Percentiles rank a stretch among this genome's conserved stretches.
Evolutionary conservation across 2,113 vertebrate genomes (phyloP).

Genomic region (Formicarius rufipectus): DNA sequence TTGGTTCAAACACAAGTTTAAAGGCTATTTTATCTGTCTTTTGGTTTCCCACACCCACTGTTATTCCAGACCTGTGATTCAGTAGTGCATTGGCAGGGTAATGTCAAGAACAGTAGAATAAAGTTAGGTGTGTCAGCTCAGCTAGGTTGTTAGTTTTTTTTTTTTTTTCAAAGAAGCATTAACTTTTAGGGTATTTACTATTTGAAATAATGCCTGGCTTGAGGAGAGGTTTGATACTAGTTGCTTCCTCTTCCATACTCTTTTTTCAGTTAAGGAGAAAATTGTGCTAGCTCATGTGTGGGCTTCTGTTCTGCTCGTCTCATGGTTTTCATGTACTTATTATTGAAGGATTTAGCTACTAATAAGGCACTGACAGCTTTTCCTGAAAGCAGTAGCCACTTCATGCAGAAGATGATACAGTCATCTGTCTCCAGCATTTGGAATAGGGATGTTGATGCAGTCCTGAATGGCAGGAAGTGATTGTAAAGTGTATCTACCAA

Average conservation of each 20-base stretch:
- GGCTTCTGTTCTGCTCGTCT: not conserved
- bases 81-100: not conserved
- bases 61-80: constrained; percentile 35
- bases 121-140: not conserved
- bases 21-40: not conserved
- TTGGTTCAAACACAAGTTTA: not conserved
- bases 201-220: not conserved
- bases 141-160: not conserved
- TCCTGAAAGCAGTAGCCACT: not conserved
- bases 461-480: not conserved
- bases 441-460: not conserved
- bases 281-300: fast-evolving
- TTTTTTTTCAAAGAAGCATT: not conserved
- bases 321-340: not conserved
- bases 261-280: not conserved
- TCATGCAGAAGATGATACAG: not conserved
- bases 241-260: not conserved
- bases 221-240: not conserved
- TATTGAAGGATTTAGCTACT: not conserved
- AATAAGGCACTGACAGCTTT: not conserved
- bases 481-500: not conserved
- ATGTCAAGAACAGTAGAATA: not conserved
- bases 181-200: not conserved
- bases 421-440: not conserved
- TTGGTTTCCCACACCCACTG: not conserved